Base-by-base conservation (phyloP, 2,888 invertebrate species). In the Pedicia rivosa region DNA sequence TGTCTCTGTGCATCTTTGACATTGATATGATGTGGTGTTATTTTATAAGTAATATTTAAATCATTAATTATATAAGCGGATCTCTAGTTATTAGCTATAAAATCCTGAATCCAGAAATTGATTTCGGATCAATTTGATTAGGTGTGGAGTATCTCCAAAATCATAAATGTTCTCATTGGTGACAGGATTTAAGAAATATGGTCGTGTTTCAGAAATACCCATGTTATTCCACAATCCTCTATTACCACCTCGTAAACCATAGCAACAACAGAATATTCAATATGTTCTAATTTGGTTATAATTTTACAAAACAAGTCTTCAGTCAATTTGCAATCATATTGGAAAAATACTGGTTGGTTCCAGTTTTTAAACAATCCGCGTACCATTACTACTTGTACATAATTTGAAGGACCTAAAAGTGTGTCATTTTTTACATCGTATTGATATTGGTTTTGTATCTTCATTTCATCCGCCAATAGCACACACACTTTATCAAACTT, bases 271-370 rank as follows among this genome's bases (percentile, higher is more conserved):
- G 39, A 39, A 40, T 44, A 51, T 2, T 46, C 46, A 36, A 42
- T 42, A 37, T 39, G 36, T 28, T 48, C 44, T 27, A 44, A 31
- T 39, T 40, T 10, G 26, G 35, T 39, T 38, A 48, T 44, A 4
- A 34, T 24, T 16, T 44, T 28, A 14, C 39, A 30, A 25, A 48
- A 38, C 13, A 41, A 40, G 4, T 41, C 31, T 26, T 38, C 40
- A 5, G 46, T 45, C 42, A 49, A 43, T 22, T 40, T 39, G 34
- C 39, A 44, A 36, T 49, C 48, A 43, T 39, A 50, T 38, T 44
- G 36, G 37, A 41, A 51, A 44, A 46, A 51, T 25, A 49, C 39
- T 19, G 47, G 47, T 39, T 49, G 47, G 29, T 50, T 49, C 49
- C 49, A 50, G 15, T 35, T 39, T 15, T 28, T 25, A 34, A 45